These are phyloP conservation scores for Centruroides sculpturatus DNA, from an alignment of 1,140 invertebrate species.

Conservation along the genomic window DNA sequence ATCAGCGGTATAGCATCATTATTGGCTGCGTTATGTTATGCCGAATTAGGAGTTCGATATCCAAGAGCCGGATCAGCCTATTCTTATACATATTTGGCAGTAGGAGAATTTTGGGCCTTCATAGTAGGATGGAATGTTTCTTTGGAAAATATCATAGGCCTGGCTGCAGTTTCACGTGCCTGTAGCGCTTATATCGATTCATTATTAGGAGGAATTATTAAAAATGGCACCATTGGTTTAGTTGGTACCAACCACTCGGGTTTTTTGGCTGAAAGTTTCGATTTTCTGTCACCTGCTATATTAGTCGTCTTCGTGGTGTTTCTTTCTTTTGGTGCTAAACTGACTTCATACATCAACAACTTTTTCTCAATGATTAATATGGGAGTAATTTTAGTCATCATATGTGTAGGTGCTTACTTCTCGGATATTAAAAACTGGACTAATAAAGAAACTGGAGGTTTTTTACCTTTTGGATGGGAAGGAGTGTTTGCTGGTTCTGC, in stretches of 20 bases:
- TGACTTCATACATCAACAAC: conserved; percentile 68
- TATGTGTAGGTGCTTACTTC: conserved; percentile 61
- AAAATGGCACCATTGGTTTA: conserved; percentile 54
- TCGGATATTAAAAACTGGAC: conserved; percentile 69
- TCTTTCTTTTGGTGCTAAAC: conserved; percentile 63
- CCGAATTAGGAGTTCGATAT: conserved; percentile 76
- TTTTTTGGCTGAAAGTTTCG: conserved; percentile 37
- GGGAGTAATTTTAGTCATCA: conserved; percentile 36
- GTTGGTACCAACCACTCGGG: conserved; percentile 56
- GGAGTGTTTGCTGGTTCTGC: conserved; percentile 54
- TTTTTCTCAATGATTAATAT: conserved; percentile 50
- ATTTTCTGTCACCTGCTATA: conserved; percentile 22
- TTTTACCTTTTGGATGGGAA: conserved; percentile 62
- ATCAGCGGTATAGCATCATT: conserved; percentile 72
- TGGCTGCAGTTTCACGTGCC: conserved; percentile 71
- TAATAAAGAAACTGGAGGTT: conserved; percentile 40
- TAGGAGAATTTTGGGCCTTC: conserved; percentile 89
- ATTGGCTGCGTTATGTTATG: conserved; percentile 77
- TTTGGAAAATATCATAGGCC: conserved; percentile 80
- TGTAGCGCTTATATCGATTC: conserved; percentile 88
- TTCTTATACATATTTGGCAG: conserved; percentile 64
- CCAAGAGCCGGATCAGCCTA: conserved; percentile 85
- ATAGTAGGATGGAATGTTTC: conserved; percentile 90
- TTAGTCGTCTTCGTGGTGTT: conserved; percentile 25
- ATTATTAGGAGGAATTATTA: conserved; percentile 57